Base-by-base conservation (phyloP, 2,888 invertebrate species). In the Ornithoptera priamus region DNA sequence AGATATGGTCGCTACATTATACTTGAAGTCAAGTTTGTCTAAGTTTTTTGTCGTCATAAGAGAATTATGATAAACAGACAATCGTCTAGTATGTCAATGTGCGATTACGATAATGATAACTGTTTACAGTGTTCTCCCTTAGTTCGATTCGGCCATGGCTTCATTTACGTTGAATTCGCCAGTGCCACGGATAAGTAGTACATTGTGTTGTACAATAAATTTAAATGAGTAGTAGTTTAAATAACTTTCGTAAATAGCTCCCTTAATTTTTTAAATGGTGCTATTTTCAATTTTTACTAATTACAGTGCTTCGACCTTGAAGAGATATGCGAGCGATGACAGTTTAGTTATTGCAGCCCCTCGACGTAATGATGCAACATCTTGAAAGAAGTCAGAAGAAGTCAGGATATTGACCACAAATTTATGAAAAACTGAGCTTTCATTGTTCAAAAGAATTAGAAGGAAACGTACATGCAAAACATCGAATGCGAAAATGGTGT, bases 281-380 rank as follows among this genome's bases (percentile, higher is more conserved):
- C 3, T n/a, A n/a, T 53, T n/a, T 53, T 12, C 10, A 65, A 64
- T 22, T 84, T 84, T 57, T 82, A 92, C 90, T 67, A 87, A 89
- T 78, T 86, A 85, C 18, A 90, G 89, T 72, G 86, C 87, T 2
- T 82, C 86, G 1, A 85, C 87, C 2, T 73, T 93, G 73, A 93
- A 93, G 78, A 87, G 93, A 0, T 93, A 93, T 70, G 87, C 93
- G 3, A 93, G 93, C 68, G 93, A 93, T 72, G 93, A 93, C 79
- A 93, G 93, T 73, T 77, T 93, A 57, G 91, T 92, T 74, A 89
- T 86, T 77, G 90, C 85, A 36, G 85, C 84, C 1, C 88, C 88
- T 1, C 84, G 90, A 12, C 80, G 74, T 1, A 81, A 75, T 30
- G 82, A 83, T 63, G 74, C 82, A 0, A 86, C 81, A n/a, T 83